Conservation (phyloP, 1,140 invertebrate genomes). For the Brachionus sp. region DNA sequence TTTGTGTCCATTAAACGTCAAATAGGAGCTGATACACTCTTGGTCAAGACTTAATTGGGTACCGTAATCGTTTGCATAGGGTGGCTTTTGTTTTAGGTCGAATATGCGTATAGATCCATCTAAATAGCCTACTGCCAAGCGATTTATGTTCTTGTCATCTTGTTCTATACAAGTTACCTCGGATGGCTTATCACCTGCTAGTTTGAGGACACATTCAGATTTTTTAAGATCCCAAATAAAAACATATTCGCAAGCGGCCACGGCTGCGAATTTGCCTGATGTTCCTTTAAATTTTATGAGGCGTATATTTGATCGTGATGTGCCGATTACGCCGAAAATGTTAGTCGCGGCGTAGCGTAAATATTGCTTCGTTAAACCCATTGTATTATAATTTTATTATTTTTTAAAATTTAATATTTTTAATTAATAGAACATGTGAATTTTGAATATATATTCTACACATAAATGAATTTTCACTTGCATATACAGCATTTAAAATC, state of each 20-base stretch:
- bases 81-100: conserved; percentile 49
- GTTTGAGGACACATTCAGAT: conserved; percentile 72
- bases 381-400: neutral
- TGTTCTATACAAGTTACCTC: conserved; percentile 45
- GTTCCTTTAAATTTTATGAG: conserved; percentile 69
- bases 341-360: conserved; percentile 73
- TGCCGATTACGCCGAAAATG: conserved; percentile 77
- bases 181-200: neutral
- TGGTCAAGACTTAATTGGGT: conserved; percentile 53
- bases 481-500: neutral
- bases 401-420: conserved; percentile 25
- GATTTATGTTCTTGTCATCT: conserved; percentile 51
- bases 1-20: conserved; percentile 82
- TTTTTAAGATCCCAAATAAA: conserved; percentile 87
- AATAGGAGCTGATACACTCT: conserved; percentile 50
- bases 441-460: neutral
- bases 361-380: conserved; percentile 96
- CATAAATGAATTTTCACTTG: neutral
- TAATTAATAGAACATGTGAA: neutral
- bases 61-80: neutral
- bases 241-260: conserved; percentile 84
- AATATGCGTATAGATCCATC: conserved; percentile 84
- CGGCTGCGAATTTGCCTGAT: conserved; percentile 76
- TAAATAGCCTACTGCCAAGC: conserved; percentile 82
- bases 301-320: conserved; percentile 70